phyloP scores from a whole-genome alignment of 1,140 invertebrate species.

The Cydia pomonella region DNA sequence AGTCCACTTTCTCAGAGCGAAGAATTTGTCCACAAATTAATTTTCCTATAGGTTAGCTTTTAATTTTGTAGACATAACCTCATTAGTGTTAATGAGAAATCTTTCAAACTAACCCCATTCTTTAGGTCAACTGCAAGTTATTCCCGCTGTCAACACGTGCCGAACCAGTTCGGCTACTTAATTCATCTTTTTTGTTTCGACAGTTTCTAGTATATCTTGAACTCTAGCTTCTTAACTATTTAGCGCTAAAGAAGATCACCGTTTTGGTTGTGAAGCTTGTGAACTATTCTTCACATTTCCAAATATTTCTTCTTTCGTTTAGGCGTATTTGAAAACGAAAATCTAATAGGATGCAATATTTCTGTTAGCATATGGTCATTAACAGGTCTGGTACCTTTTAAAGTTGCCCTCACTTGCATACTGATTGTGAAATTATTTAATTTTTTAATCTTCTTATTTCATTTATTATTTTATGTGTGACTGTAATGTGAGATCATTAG shows the following conservation, averaged over 20 bases:
- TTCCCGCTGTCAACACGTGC: background rate
- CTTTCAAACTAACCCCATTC: background rate
- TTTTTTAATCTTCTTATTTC: background rate
- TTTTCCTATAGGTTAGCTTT: background rate
- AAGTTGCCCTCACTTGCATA: background rate
- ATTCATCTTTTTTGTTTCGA: background rate
- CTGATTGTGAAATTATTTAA: background rate
- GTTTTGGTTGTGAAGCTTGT: background rate
- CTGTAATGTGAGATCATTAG: background rate
- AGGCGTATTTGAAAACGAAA: background rate
- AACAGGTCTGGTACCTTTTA: background rate
- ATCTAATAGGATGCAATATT: background rate
- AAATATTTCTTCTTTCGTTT: too few relatives aligned
- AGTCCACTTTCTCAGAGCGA: background rate
- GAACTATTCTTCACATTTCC: too few relatives aligned
- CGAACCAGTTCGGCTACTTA: background rate
- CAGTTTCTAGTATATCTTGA: background rate
- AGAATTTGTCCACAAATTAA: background rate
- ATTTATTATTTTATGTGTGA: background rate
- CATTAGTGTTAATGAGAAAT: constrained; percentile 5
- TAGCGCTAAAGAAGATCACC: background rate
- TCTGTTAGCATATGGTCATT: constrained; percentile 2
- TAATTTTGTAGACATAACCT: background rate
- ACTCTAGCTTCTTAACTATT: background rate
- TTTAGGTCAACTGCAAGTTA: background rate